phyloP scores from a whole-genome alignment of 2,797 vertebrate genomes.

The Notamacropus eugenii region DNA sequence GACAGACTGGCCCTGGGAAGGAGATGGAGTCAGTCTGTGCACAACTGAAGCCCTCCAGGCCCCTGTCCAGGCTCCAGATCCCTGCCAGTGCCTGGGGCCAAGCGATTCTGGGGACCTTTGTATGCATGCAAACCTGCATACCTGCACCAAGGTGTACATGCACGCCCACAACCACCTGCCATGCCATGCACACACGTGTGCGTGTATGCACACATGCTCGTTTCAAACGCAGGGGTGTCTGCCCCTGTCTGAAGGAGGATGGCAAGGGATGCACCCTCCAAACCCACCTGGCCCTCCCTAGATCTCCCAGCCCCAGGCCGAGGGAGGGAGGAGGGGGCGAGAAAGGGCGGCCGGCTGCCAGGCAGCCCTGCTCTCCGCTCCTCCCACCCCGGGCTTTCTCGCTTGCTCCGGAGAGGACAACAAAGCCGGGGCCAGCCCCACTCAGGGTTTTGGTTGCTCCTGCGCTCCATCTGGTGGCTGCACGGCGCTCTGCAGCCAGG shows the following conservation, averaged over 20 bases:
- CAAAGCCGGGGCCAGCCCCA: slow-evolving; percentile 49
- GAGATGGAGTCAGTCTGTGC: background rate
- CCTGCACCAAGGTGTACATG: rapidly evolving
- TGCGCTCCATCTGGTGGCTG: slow-evolving; percentile 66
- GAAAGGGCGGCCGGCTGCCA: background rate
- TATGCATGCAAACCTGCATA: too few relatives aligned
- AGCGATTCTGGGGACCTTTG: background rate
- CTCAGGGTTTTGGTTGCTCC: slow-evolving; percentile 57
- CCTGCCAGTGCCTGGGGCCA: background rate
- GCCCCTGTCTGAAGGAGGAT: background rate
- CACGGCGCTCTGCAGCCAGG: background rate
- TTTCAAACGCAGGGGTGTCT: background rate
- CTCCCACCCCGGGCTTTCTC: background rate
- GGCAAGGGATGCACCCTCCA: background rate
- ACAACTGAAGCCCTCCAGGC: too few relatives aligned
- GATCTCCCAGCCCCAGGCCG: background rate
- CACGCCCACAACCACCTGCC: background rate
- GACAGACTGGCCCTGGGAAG: background rate
- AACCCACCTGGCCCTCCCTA: background rate
- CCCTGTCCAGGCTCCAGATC: background rate
- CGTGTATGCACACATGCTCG: background rate
- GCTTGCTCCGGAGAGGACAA: slow-evolving; percentile 5
- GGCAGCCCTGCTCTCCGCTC: background rate
- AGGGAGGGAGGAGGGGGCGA: background rate
- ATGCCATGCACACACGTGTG: background rate